Evolutionary conservation across 2,888 invertebrate genomes (phyloP).

Genomic region (Gymnosoma rotundatum): DNA sequence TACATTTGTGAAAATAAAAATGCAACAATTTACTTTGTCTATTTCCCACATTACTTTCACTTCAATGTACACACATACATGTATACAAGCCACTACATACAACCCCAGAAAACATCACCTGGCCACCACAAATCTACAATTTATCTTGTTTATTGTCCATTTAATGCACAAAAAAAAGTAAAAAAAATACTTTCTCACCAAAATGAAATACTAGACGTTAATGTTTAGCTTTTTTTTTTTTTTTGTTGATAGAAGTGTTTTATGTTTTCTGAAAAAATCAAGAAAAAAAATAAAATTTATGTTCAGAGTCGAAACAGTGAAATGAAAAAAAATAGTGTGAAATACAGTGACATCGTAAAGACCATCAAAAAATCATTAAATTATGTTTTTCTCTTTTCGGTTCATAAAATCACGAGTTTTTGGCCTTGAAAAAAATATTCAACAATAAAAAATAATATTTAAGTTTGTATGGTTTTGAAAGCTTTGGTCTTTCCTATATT

Average conservation of each 20-base stretch:
- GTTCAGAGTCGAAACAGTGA: neutral
- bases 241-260: conserved; percentile 27
- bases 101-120: conserved; percentile 46
- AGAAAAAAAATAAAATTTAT: neutral
- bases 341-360: too few relatives aligned
- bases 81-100: too few relatives aligned
- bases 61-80: too few relatives aligned
- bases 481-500: too few relatives aligned
- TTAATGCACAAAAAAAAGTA: conserved; percentile 13
- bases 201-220: conserved; percentile 7
- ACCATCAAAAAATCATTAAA: too few relatives aligned
- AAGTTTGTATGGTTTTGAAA: too few relatives aligned
- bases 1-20: conserved; percentile 31
- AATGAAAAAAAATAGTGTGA: neutral
- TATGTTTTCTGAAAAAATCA: conserved; percentile 18
- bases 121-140: conserved; percentile 56
- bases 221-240: conserved; percentile 24
- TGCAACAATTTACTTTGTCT: conserved; percentile 49
- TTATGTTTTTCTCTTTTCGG: too few relatives aligned
- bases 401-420: too few relatives aligned
- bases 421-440: too few relatives aligned
- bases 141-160: conserved; percentile 68
- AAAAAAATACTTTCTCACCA: neutral
- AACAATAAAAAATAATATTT: too few relatives aligned
- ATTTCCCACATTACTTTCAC: neutral